Evolutionary conservation across 1,140 invertebrate species (phyloP), one percentile per base, ranked within the genome.

Genomic region (Drosophila insularis): DNA sequence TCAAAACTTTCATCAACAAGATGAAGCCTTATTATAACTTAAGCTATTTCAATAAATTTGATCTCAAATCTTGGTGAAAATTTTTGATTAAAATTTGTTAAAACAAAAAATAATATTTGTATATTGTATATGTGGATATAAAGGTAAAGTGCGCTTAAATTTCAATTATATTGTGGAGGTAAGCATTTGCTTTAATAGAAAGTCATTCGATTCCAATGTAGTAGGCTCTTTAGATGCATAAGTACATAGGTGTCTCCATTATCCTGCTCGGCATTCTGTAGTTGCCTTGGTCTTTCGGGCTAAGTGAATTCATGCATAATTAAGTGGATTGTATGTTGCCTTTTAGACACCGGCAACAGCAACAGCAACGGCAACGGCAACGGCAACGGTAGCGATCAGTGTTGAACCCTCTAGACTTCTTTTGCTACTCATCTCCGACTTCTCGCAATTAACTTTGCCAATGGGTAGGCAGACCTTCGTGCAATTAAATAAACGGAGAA

Each of bases 281-380:
- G 17, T 50, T 50, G 14, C 7, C 23, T 11, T 19, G 66, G 32
- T 19, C 17, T 46, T 31, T 27, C 27, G 27, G 31, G 31, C 71
- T 70, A 69, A 77, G 74, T 74, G 69, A 77, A 74, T 70, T 77
- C 74, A 74, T 77, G 71, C 74, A 77, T 77, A 77, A 77, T 77
- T 77, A 74, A 77, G 63, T 50, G 61, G 56, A 76, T 72, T 76
- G 64, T 63, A 35, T 58, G 55, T 58, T 54, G 63, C 56, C 43
- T 37, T 71, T 66, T 54, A 54, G 65, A 59, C 70, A 68, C 19
- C 37, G 66, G 4, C 27, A 27, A 23, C 23, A 23, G 23, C 23
- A 23, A 6, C 27, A 1, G 27, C 27, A 27, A 27, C 27, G 23
- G 23, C 23, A 27, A 27, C 23, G 23, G 23, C 23, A 27, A 27